Base-by-base conservation (phyloP, 1,140 invertebrate genomes). In the Pomacea maculata region DNA sequence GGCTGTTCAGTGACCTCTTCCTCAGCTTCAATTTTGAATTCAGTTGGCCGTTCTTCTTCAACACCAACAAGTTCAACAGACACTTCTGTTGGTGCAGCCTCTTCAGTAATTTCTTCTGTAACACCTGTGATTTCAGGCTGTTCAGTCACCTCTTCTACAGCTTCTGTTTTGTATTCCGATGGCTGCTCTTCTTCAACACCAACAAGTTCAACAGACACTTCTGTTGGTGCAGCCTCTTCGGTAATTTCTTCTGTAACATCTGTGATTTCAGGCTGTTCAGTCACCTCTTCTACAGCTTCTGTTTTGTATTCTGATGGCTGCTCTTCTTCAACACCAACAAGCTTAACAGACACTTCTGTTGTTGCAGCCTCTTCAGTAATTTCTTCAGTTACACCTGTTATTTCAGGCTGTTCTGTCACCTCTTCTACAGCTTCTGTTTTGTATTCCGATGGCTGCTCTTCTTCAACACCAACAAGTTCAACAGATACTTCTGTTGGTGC, bases 261-360 rank as follows among this genome's bases (percentile, higher is more conserved):
- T 63, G 79, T 77, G 55, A 84, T 65, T 70, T 85, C 83, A 15
- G 82, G 68, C 78, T 83, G 77, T 15, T 83, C 83, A 63, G 76
- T 70, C n/a, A 79, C 67, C 68, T 86, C 85, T 79, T 85, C 84
- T 74, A 79, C 61, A 79, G 79, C 55, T 52, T 82, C 80, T 70
- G 79, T 82, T 64, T 84, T 84, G 74, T 72, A 86, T 78, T 85
- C 80, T 64, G 78, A 65, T 52, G 84, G 77, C 71, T 81, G 70
- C 65, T 84, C 75, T 74, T 77, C 57, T 54, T 78, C 80, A 72
- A 84, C 78, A 78, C 83, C 70, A 12, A 45, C 83, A 75, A 88
- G 45, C n/a, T 88, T 86, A 52, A 85, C 64, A 12, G 34, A 57
- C 21, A 88, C 81, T 82, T 89, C 86, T 63, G 77, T 65, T 61